A percentile compares a stretch with the other conserved stretches of the same genome.
Evolutionary conservation across 2,888 invertebrate species (phyloP).

Genomic region (Stenichneumon culpator): DNA sequence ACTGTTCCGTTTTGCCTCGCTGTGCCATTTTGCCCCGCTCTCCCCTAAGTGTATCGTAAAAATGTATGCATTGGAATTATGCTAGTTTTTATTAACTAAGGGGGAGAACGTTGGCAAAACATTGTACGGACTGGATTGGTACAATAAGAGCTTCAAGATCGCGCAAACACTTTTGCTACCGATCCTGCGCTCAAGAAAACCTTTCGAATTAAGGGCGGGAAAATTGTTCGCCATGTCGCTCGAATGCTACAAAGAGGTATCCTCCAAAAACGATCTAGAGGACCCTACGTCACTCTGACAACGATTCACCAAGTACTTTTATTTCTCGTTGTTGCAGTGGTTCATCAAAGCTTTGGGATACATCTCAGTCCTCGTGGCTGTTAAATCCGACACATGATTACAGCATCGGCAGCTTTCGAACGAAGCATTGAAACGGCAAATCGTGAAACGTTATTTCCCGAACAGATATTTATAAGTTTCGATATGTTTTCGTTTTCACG

Average conservation of each 20-base stretch:
- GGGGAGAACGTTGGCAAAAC: slow-evolving; percentile 57
- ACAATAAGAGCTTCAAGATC: slow-evolving; percentile 20
- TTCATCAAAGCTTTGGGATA: slow-evolving; percentile 65
- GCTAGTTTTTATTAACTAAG: slow-evolving; percentile 42
- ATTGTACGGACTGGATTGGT: slow-evolving; percentile 65
- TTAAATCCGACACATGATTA: slow-evolving; percentile 37
- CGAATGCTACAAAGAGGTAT: slow-evolving; percentile 67
- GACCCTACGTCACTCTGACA: not conserved
- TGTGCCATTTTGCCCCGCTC: too few relatives aligned
- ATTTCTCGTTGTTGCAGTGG: slow-evolving; percentile 46
- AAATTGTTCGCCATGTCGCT: slow-evolving; percentile 65
- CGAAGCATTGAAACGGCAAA: not conserved
- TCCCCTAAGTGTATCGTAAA: not conserved
- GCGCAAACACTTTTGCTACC: slow-evolving; percentile 62
- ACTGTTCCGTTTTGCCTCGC: too few relatives aligned
- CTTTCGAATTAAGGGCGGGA: slow-evolving; percentile 66
- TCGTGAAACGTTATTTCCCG: not conserved
- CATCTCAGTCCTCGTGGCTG: slow-evolving; percentile 67
- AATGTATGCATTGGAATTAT: not conserved
- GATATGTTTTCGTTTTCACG: not conserved
- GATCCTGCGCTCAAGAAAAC: slow-evolving; percentile 57
- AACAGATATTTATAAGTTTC: not conserved
- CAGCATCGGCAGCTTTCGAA: not conserved
- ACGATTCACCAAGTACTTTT: not conserved
- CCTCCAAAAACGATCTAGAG: not conserved